These are phyloP conservation scores for Motacilla alba DNA, from an alignment of 2,113 vertebrate genomes.

Conservation along the genomic window DNA sequence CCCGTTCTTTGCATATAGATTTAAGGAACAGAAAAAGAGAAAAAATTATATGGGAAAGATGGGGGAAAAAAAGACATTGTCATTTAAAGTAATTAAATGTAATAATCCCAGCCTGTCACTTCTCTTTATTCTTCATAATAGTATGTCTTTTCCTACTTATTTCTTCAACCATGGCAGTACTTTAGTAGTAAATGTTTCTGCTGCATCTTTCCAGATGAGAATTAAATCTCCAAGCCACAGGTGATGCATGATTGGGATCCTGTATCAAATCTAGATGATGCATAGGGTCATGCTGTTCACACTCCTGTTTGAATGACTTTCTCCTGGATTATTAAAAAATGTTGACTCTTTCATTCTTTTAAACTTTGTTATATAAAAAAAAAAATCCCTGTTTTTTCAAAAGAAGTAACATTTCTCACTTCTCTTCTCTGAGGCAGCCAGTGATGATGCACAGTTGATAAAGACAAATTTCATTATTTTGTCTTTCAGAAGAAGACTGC, in stretches of 20 bases:
- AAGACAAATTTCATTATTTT: not conserved
- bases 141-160: not conserved
- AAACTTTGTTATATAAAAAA: not conserved
- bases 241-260: not conserved
- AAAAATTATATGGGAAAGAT: not conserved
- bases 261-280: not conserved
- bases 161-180: not conserved
- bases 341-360: not conserved
- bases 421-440: not conserved
- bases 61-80: rapidly evolving
- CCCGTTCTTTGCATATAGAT: not conserved
- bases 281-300: not conserved
- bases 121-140: not conserved
- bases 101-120: not conserved
- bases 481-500: not conserved
- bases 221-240: not conserved
- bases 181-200: not conserved
- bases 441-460: not conserved
- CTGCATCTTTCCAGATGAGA: not conserved
- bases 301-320: not conserved
- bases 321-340: not conserved
- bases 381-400: not conserved
- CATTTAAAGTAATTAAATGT: not conserved
- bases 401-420: not conserved
- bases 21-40: not conserved